Evolutionary conservation across 2,113 vertebrate genomes (phyloP).

Genomic region (Symphodus melops): DNA sequence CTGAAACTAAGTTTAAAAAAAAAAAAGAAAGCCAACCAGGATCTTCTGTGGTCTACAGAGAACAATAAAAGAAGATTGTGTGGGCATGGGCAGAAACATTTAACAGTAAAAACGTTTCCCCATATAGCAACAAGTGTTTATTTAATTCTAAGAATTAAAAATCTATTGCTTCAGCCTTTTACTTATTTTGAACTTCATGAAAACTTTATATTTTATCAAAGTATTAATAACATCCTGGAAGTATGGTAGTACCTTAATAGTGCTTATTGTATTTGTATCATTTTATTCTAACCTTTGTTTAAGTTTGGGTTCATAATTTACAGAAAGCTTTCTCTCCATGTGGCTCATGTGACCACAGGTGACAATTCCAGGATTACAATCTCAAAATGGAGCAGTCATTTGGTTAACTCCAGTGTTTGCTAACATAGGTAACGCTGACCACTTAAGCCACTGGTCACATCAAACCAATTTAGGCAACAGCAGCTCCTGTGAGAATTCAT

Average conservation of each 20-base stretch:
- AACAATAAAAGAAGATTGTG: constrained; percentile 22
- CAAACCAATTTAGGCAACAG: background rate
- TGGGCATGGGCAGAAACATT: constrained; percentile 1
- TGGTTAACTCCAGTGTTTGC: background rate
- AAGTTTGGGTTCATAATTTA: too few species aligned
- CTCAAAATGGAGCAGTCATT: background rate
- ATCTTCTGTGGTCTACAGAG: constrained; percentile 7
- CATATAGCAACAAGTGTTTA: background rate
- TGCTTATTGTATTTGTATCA: background rate
- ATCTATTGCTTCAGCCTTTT: background rate
- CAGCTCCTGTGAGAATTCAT: background rate
- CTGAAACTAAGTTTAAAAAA: constrained; percentile 29
- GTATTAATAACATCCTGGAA: background rate
- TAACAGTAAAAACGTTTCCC: background rate
- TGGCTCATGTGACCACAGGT: background rate
- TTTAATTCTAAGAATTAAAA: background rate
- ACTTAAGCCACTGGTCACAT: background rate
- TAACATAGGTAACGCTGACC: constrained; percentile 1
- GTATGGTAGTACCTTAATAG: too few species aligned
- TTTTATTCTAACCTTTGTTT: background rate
- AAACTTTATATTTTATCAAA: background rate
- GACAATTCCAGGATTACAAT: too few species aligned
- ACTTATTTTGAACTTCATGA: background rate
- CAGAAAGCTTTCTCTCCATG: too few species aligned
- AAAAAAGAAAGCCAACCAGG: background rate